phyloP scores from a whole-genome alignment of 2,888 invertebrate genomes.

The Macaria liturata region DNA sequence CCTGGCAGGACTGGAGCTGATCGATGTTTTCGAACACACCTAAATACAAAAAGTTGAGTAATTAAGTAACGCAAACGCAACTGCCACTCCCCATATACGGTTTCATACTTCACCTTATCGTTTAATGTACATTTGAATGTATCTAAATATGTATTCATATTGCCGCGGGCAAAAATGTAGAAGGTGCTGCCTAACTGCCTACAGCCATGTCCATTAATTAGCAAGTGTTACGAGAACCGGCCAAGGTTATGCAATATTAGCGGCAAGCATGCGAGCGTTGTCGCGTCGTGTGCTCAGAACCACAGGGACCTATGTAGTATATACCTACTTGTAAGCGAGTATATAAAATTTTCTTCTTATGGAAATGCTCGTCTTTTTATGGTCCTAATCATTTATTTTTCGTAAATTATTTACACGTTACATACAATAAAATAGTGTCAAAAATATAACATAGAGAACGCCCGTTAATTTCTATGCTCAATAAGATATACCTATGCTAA shows the following conservation, averaged over 20 bases:
- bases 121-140: slow-evolving; percentile 22
- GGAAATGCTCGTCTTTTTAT: too few relatives aligned
- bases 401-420: too few relatives aligned
- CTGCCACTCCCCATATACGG: slow-evolving; percentile 18
- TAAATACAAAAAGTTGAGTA: slow-evolving; percentile 12
- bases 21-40: neutral
- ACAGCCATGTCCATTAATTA: slow-evolving; percentile 51
- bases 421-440: too few relatives aligned
- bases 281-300: slow-evolving; percentile 5
- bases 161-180: slow-evolving; percentile 16
- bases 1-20: neutral
- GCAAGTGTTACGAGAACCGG: slow-evolving; percentile 47
- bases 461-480: too few relatives aligned
- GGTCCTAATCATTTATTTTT: too few relatives aligned
- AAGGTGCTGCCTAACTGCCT: slow-evolving; percentile 9
- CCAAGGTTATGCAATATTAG: slow-evolving; percentile 45
- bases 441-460: too few relatives aligned
- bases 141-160: slow-evolving; percentile 12
- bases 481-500: too few relatives aligned
- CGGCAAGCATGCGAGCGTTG: slow-evolving; percentile 18
- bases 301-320: neutral
- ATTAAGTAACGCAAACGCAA: slow-evolving; percentile 17
- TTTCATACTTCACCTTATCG: slow-evolving; percentile 20
- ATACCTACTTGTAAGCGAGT: neutral
- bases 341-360: neutral